phyloP scores from a whole-genome alignment of 2,888 invertebrate species.

The Cremastobaeus sp. region DNA sequence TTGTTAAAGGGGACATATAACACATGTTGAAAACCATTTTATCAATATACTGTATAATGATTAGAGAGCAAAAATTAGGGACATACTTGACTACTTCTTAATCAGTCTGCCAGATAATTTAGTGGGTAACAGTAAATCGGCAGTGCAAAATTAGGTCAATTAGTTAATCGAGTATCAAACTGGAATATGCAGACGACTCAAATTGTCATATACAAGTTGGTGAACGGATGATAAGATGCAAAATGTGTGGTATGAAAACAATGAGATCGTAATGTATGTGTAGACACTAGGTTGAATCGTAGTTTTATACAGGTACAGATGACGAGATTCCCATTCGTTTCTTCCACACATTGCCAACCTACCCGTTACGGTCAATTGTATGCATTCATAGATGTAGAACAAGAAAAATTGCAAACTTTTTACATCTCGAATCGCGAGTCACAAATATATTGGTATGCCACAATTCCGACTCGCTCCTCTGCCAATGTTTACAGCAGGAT shows the following conservation, averaged over 20 bases:
- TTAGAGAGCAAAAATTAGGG: not conserved
- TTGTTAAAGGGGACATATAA: too few relatives aligned
- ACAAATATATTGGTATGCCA: constrained; percentile 28
- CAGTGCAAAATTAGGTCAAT: too few relatives aligned
- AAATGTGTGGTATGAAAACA: constrained; percentile 48
- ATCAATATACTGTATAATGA: not conserved
- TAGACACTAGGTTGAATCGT: constrained; percentile 7
- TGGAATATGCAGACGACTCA: constrained; percentile 25
- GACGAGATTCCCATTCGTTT: constrained; percentile 35
- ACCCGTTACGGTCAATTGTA: constrained; percentile 13
- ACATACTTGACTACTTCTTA: constrained; percentile 7
- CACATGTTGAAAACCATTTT: not conserved
- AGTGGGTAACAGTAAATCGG: too few relatives aligned
- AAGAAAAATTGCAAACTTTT: constrained; percentile 20
- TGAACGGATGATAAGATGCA: constrained; percentile 32
- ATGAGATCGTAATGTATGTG: constrained; percentile 27
- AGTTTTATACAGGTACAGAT: not conserved
- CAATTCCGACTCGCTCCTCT: constrained; percentile 38
- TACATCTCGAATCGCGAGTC: constrained; percentile 60
- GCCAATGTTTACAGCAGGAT: constrained; percentile 68
- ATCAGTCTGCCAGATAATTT: too few relatives aligned
- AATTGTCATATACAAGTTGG: not conserved
- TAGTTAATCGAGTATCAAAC: constrained; percentile 7
- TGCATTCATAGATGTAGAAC: constrained; percentile 12
- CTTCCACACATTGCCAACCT: constrained; percentile 41